These are phyloP conservation scores for Cryptocheilus praepositus DNA, from an alignment of 2,888 invertebrate genomes.

Conservation along the genomic window DNA sequence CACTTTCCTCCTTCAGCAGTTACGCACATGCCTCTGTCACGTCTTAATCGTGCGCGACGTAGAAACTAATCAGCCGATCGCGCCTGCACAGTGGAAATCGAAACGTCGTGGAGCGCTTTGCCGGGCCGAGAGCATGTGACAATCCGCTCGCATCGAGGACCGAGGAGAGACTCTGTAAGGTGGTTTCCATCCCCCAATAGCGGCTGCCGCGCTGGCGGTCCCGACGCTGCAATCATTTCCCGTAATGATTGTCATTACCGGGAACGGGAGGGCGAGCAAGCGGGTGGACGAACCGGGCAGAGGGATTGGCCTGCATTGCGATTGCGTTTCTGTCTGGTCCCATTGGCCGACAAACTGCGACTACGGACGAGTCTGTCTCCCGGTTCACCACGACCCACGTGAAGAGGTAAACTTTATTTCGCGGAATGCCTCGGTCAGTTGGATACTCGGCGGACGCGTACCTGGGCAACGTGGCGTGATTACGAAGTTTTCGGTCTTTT, in stretches of 20 bases:
- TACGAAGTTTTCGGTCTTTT: too few species aligned
- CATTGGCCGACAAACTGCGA: slow-evolving; percentile 66
- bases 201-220: slow-evolving; percentile 64
- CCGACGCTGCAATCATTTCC: slow-evolving; percentile 72
- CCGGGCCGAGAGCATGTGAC: slow-evolving; percentile 61
- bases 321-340: slow-evolving; percentile 68
- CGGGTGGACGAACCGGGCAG: slow-evolving; percentile 59
- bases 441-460: too few species aligned
- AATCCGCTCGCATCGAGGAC: slow-evolving; percentile 72
- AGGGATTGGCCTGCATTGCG: slow-evolving; percentile 68
- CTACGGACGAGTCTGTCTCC: slow-evolving; percentile 50
- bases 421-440: too few species aligned
- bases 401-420: too few species aligned
- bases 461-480: too few species aligned
- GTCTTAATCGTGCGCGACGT: too few species aligned
- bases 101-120: slow-evolving; percentile 47
- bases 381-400: slow-evolving; percentile 31
- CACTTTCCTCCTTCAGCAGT: too few species aligned
- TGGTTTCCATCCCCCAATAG: slow-evolving; percentile 72
- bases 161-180: slow-evolving; percentile 70
- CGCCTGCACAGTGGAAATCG: slow-evolving; percentile 7
- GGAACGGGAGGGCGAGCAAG: slow-evolving; percentile 62
- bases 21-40: background rate
- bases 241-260: slow-evolving; percentile 74
- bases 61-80: slow-evolving; percentile 1